A percentile compares a stretch with the other conserved stretches of the same genome.
phyloP scores from a whole-genome alignment of 2,113 vertebrate genomes.

The Isichthys henryi region DNA sequence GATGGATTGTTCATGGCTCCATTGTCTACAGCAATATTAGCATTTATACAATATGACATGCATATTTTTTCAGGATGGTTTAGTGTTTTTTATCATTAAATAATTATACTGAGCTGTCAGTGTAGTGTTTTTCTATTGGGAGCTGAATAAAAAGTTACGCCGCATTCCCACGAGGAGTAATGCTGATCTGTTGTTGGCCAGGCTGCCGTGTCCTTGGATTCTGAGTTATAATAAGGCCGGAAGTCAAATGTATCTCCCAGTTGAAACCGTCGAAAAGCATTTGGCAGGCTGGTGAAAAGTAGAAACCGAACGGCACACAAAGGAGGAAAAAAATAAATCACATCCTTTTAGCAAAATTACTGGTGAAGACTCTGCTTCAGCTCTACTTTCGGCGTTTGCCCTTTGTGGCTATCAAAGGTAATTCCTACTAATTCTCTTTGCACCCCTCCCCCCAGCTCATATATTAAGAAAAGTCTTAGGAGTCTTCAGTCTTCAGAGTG shows the following conservation, averaged over 20 bases:
- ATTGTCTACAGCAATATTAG: neutral
- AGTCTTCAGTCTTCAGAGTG: neutral
- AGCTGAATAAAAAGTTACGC: neutral
- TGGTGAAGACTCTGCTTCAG: neutral
- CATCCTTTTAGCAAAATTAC: neutral
- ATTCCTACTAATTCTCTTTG: neutral
- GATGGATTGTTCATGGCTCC: neutral
- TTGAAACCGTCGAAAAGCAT: neutral
- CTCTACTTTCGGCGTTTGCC: neutral
- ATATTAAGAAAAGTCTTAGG: neutral
- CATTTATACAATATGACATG: neutral
- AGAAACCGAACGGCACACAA: neutral
- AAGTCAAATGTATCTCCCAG: neutral
- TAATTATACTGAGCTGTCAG: neutral
- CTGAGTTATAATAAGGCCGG: neutral
- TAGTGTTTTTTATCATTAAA: neutral
- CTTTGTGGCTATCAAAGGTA: neutral
- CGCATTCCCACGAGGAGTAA: neutral
- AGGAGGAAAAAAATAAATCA: neutral
- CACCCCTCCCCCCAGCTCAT: neutral
- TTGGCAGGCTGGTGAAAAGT: neutral
- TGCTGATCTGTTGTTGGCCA: neutral
- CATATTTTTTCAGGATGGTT: neutral
- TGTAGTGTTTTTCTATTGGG: neutral
- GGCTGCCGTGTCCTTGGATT: neutral